These are phyloP conservation scores for Napeogenes inachia DNA, from an alignment of 2,888 invertebrate species.

Conservation along the genomic window DNA sequence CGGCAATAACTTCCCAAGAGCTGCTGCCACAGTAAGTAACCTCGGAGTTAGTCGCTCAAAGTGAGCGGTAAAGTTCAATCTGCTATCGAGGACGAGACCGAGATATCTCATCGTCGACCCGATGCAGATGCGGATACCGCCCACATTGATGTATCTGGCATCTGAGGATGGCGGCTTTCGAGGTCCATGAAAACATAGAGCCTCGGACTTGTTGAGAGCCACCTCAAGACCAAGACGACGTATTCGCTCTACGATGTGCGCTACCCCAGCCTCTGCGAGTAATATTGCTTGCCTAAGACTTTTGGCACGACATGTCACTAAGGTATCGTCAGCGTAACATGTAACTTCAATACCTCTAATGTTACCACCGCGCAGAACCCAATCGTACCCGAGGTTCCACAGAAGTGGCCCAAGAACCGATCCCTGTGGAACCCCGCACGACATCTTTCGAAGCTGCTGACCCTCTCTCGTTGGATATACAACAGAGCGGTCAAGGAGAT, in stretches of 20 bases:
- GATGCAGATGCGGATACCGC: conserved; percentile 7
- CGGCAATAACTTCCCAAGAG: conserved; percentile 19
- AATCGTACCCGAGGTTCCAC: no score
- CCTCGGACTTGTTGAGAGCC: conserved; percentile 7
- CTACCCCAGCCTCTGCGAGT: background rate
- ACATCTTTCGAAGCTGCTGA: no score
- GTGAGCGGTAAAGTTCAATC: conserved; percentile 22
- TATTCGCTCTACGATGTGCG: background rate
- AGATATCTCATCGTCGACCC: conserved; percentile 17
- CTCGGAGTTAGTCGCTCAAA: conserved; percentile 16
- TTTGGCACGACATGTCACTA: background rate
- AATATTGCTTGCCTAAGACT: background rate
- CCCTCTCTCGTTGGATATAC: no score
- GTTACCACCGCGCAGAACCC: no score
- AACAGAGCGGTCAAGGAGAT: no score
- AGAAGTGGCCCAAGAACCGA: no score
- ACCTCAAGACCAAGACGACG: conserved; percentile 6
- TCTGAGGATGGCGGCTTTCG: conserved; percentile 11
- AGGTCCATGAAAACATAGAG: conserved; percentile 21
- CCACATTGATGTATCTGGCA: conserved; percentile 11
- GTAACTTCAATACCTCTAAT: no score
- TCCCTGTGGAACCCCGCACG: no score
- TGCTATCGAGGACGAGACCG: conserved; percentile 20
- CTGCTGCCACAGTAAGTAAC: conserved; percentile 14
- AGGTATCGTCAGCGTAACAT: background rate